Evolutionary conservation across 2,797 vertebrate genomes (phyloP), one percentile per base, ranked within the genome.

Genomic region (Centropyge bicolor): DNA sequence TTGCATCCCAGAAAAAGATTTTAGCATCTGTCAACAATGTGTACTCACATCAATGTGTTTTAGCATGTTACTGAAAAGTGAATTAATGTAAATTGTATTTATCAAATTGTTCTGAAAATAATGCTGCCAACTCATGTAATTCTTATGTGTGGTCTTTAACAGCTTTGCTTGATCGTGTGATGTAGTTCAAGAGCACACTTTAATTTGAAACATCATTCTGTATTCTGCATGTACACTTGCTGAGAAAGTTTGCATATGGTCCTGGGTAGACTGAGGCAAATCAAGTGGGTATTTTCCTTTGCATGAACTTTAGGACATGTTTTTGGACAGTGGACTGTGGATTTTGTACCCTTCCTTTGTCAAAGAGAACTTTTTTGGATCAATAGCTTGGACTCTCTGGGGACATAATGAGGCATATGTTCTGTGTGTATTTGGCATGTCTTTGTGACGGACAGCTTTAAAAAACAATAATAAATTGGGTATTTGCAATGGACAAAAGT

Each of bases 181-280:
- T 65, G 46, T 5, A 35, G 36, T 31, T 46, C 11, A 5, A n/a
- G 17, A 65, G 27, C 36, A 5, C n/a, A 27, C 17, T 43, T 20
- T 2, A 68, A 67, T 27, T 8, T 41, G 36, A 67, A 40, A 52
- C 63, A 65, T 65, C 5, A 62, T 62, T 62, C 9, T 63, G 31
- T 35, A 19, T 56, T 56, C 19, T 35, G 54, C 17, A 35, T 56
- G 16, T 31, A 35, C 2, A 10, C 36, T 11, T 54, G n/a, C 12
- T 55, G 14, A 31, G 3, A 27, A 16, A 55, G 14, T 8, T 6
- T 64, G 17, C 17, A 13, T 12, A 13, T 31, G 43, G 43, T 43
- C 24, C 10, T 6, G 10, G 22, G 36, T n/a, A 54, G 27, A 31
- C 27, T 31, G 6, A 40, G 3, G 10, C 11, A 31, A n/a, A 20